Evolutionary conservation across 2,113 vertebrate genomes (phyloP).

Genomic region (Rattus rattus): DNA sequence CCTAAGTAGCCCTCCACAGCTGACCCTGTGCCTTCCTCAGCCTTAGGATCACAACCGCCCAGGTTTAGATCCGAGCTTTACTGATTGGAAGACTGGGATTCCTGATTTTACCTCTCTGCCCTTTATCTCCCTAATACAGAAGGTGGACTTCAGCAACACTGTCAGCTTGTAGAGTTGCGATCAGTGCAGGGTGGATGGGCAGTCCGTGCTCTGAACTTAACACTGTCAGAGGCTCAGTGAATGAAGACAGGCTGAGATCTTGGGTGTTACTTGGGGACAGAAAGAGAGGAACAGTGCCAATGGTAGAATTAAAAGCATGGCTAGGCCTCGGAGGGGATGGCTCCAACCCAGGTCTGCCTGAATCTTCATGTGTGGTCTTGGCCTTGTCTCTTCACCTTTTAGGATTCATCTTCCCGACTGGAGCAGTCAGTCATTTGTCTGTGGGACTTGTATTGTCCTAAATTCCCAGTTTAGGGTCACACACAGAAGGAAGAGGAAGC

Average conservation of each 20-base stretch:
- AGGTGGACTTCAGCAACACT: not conserved
- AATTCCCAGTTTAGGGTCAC: not conserved
- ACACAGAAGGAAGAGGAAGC: not conserved
- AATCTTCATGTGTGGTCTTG: not conserved
- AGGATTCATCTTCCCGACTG: not conserved
- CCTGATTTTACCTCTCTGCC: not conserved
- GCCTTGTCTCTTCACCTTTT: not conserved
- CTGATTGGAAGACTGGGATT: not conserved
- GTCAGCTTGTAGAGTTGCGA: not conserved
- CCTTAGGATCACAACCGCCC: not conserved
- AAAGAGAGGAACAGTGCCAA: not conserved
- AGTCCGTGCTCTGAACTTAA: not conserved
- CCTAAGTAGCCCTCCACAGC: not conserved
- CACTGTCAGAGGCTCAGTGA: not conserved
- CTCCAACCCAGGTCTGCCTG: not conserved
- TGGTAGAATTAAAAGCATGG: not conserved
- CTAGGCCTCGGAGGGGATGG: not conserved
- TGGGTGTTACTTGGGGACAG: conserved; percentile 17
- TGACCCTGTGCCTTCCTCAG: not conserved
- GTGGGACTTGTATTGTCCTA: not conserved
- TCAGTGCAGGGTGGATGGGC: not conserved
- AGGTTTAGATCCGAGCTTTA: not conserved
- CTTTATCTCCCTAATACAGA: not conserved
- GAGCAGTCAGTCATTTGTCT: not conserved
- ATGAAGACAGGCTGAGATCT: not conserved